Base-by-base conservation (phyloP, 1,140 invertebrate species). In the Drosophila pseudoananassae region DNA sequence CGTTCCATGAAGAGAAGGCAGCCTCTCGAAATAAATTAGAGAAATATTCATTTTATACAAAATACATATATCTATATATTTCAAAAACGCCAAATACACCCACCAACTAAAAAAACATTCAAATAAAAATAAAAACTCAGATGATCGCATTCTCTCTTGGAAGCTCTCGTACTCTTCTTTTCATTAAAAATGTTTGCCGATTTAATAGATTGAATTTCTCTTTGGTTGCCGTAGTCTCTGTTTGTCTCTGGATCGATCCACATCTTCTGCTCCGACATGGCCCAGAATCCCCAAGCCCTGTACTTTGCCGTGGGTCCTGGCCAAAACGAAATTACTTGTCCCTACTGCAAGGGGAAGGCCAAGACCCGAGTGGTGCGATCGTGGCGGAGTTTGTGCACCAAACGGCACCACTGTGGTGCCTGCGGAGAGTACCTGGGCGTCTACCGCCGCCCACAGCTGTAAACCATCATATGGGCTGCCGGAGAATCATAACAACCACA, bases 271-370 rank as follows among this genome's bases (percentile, higher is more conserved):
- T 66, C 15, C 27, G 36, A 9, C 12, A 82, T 81, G 78, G 51
- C 64, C 31, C 56, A 78, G 52, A 80, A 84, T 61, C 56, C 57
- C 12, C 15, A 54, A 15, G 74, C 90, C 27, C 74, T 87, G 12
- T 91, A 91, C 57, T 91, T 91, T 72, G 90, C 90, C 64, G 90
- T 91, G 4, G 90, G 90, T n/a, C 90, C 90, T 20, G 69, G 82
- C n/a, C 61, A 79, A 1, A 90, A 91, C 36, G 88, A 90, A 58
- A 74, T 91, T 36, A 90, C 78, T 40, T 91, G 90, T 47, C 90
- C 90, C 8, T 81, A 87, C 33, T 91, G 90, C 54, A 57, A 85
- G 17, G 57, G 51, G 14, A 60, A 72, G 59, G 76, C 75, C 14
- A 90, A 78, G 61, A 91, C 90, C 0, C 64, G 73, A 1, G 50